These are phyloP conservation scores for Ancistrus triradiatus DNA, from an alignment of 2,113 vertebrate genomes.

Conservation along the genomic window DNA sequence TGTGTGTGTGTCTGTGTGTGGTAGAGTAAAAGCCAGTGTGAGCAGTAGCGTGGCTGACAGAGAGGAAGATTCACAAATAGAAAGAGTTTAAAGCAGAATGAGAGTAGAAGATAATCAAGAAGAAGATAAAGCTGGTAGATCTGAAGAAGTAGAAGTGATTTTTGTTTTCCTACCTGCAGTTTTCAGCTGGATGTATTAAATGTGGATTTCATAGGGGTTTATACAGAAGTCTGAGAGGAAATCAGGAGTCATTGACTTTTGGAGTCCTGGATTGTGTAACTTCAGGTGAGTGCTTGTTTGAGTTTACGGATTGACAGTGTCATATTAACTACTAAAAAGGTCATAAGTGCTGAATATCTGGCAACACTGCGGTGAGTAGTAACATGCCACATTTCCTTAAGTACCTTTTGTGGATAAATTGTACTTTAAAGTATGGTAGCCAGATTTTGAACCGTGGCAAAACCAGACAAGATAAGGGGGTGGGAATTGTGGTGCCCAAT, in stretches of 20 bases:
- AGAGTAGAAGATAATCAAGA: not conserved
- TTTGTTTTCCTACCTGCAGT: not conserved
- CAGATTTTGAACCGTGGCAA: no score
- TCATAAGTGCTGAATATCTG: no score
- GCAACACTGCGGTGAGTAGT: no score
- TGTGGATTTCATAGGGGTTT: not conserved
- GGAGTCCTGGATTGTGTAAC: conserved; percentile 5
- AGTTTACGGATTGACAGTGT: conserved; percentile 2
- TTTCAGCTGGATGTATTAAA: not conserved
- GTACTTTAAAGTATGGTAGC: no score
- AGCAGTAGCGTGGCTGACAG: conserved; percentile 3
- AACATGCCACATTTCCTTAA: no score
- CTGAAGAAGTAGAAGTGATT: not conserved
- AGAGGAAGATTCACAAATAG: conserved; percentile 1
- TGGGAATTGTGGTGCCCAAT: no score
- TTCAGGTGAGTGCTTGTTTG: conserved; percentile 28
- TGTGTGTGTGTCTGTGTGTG: not conserved
- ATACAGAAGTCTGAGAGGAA: conserved; percentile 1
- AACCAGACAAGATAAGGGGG: no score
- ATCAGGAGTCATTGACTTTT: not conserved
- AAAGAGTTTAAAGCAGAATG: not conserved
- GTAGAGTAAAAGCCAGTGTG: conserved; percentile 4
- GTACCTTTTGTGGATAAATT: no score
- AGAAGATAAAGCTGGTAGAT: not conserved
- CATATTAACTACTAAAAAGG: no score